phyloP scores from a whole-genome alignment of 2,888 invertebrate genomes.

The Synergus gifuensis region DNA sequence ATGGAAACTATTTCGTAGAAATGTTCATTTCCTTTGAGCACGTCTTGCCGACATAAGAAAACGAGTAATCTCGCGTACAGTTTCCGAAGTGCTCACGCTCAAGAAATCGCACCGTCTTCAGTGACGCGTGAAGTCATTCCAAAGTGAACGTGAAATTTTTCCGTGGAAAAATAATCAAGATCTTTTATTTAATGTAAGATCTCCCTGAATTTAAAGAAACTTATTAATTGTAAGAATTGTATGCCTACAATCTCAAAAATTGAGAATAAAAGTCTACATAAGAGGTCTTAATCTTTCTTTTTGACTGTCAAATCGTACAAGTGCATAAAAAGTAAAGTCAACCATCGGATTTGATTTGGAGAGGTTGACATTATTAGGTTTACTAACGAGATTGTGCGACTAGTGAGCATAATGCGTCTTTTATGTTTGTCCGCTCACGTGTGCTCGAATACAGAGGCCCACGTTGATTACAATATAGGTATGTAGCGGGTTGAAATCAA shows the following conservation, averaged over 20 bases:
- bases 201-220: neutral
- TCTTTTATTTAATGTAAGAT: neutral
- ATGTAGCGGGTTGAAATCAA: conserved; percentile 31
- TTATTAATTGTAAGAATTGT: neutral
- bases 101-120: conserved; percentile 5
- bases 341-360: neutral
- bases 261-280: neutral
- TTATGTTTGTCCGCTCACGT: conserved; percentile 35
- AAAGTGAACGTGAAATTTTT: conserved; percentile 2
- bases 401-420: conserved; percentile 12
- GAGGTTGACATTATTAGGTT: neutral
- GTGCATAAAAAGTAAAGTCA: neutral
- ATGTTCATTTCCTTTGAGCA: conserved; percentile 21
- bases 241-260: neutral
- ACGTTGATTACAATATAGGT: conserved; percentile 31
- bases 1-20: conserved; percentile 9
- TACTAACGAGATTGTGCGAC: conserved; percentile 21
- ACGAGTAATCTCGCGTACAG: neutral
- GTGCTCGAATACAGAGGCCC: conserved; percentile 16
- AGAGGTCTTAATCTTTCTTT: neutral
- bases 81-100: neutral
- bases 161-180: neutral
- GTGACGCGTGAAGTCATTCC: neutral
- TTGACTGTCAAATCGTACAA: neutral
- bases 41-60: conserved; percentile 14